These are phyloP conservation scores for Chascanopsetta lugubris DNA, from an alignment of 2,113 vertebrate genomes.

Conservation along the genomic window DNA sequence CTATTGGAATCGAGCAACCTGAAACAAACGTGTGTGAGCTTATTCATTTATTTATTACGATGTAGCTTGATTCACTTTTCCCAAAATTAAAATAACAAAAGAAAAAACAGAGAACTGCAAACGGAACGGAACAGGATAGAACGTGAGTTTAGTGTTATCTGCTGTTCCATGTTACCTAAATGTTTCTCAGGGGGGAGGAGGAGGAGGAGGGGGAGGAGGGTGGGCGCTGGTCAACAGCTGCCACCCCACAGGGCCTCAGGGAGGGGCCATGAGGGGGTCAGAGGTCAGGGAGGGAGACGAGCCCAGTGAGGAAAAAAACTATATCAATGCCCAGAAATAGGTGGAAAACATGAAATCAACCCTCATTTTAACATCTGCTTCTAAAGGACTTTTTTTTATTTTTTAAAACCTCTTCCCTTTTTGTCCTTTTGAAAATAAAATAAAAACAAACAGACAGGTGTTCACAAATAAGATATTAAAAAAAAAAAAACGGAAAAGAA, in stretches of 20 bases:
- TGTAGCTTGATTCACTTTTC: slow-evolving; percentile 60
- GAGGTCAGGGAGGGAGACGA: slow-evolving; percentile 69
- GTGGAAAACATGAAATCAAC: slow-evolving; percentile 64
- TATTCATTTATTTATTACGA: slow-evolving; percentile 74
- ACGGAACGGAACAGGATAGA: slow-evolving; percentile 56
- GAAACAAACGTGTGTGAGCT: slow-evolving; percentile 72
- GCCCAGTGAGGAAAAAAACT: slow-evolving; percentile 69
- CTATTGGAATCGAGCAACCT: slow-evolving; percentile 84
- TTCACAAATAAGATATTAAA: slow-evolving; percentile 23
- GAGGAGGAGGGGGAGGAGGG: neutral
- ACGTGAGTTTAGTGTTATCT: slow-evolving; percentile 72
- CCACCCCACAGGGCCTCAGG: slow-evolving; percentile 77
- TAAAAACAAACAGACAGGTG: slow-evolving; percentile 58
- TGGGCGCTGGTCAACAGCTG: slow-evolving; percentile 77
- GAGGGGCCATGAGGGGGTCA: slow-evolving; percentile 58
- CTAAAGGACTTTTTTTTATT: slow-evolving; percentile 55
- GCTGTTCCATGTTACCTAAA: slow-evolving; percentile 53
- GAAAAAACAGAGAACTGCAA: slow-evolving; percentile 53
- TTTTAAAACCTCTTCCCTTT: slow-evolving; percentile 75
- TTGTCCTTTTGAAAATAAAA: slow-evolving; percentile 76
- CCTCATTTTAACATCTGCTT: slow-evolving; percentile 61
- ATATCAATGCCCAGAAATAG: slow-evolving; percentile 88
- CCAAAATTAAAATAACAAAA: slow-evolving; percentile 56
- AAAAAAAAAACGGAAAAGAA: slow-evolving; percentile 14
- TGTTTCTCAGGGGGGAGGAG: slow-evolving; percentile 35